A percentile compares a stretch with the other conserved stretches of the same genome.
Evolutionary conservation across 2,797 vertebrate species (phyloP).

Genomic region (Avahi laniger): DNA sequence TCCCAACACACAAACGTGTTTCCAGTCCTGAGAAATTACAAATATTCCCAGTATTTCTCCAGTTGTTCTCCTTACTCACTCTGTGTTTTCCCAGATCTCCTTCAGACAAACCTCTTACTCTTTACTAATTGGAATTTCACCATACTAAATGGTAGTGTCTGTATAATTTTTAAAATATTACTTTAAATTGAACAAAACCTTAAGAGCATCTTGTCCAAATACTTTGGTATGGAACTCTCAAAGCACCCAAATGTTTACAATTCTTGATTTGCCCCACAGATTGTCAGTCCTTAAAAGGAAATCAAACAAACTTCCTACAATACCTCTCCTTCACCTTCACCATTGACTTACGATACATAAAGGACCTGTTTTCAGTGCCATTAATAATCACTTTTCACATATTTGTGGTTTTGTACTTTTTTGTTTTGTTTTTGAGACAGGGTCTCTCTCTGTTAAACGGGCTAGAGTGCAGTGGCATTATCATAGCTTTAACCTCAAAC

Average conservation of each 20-base stretch:
- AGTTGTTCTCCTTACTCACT: neutral
- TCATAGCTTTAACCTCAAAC: neutral
- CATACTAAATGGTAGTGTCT: neutral
- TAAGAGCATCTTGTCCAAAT: neutral
- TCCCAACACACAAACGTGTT: neutral
- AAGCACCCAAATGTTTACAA: neutral
- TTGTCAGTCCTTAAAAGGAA: neutral
- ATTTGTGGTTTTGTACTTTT: constrained; percentile 12
- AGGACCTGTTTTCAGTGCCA: neutral
- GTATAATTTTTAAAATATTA: neutral
- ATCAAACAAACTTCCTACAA: neutral
- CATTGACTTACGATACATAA: neutral
- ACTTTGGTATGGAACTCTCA: neutral
- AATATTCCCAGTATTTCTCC: neutral
- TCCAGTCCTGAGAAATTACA: neutral
- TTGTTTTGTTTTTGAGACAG: neutral
- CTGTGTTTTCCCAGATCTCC: neutral
- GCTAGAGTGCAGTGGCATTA: neutral
- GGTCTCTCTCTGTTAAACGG: neutral
- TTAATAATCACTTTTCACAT: constrained; percentile 14
- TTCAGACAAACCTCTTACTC: neutral
- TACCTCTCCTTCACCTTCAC: neutral
- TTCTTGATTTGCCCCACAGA: neutral
- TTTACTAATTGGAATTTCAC: neutral
- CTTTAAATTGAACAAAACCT: neutral